A percentile compares a stretch with the other conserved stretches of the same genome.
These are phyloP conservation scores for Myotis pilosus DNA, from an alignment of 2,797 vertebrate species.

Conservation along the genomic window DNA sequence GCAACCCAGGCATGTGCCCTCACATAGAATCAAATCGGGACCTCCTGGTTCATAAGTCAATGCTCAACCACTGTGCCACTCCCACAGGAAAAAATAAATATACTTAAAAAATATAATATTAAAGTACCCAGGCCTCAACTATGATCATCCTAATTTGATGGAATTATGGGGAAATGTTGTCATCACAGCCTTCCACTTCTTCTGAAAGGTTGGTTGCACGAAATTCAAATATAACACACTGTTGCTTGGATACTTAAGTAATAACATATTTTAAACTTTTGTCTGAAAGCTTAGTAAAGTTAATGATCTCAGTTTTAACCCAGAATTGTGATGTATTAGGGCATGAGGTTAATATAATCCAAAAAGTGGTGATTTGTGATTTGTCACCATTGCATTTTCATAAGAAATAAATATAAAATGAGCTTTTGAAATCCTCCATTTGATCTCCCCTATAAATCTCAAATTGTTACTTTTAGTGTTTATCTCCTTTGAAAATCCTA, in stretches of 20 bases:
- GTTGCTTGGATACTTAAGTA: background rate
- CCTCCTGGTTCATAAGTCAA: too few relatives aligned
- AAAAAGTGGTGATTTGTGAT: background rate
- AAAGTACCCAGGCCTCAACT: background rate
- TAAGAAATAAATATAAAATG: background rate
- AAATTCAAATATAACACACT: background rate
- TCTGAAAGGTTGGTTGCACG: background rate
- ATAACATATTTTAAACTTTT: background rate
- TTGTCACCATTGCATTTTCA: background rate
- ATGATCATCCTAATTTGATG: background rate
- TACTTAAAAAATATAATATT: background rate
- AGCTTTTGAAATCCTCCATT: background rate
- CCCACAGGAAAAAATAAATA: background rate
- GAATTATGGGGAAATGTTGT: background rate
- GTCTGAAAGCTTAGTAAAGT: background rate
- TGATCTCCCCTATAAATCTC: background rate
- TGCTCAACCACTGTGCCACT: too few relatives aligned
- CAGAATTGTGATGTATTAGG: background rate
- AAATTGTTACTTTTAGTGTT: background rate
- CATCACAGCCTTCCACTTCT: background rate
- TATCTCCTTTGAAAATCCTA: background rate
- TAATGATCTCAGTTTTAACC: constrained; percentile 8
- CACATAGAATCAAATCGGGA: too few relatives aligned
- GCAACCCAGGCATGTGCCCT: too few relatives aligned
- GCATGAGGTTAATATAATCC: background rate